Conservation (phyloP, 2,888 invertebrate genomes). For the Drosophila sordidula region DNA sequence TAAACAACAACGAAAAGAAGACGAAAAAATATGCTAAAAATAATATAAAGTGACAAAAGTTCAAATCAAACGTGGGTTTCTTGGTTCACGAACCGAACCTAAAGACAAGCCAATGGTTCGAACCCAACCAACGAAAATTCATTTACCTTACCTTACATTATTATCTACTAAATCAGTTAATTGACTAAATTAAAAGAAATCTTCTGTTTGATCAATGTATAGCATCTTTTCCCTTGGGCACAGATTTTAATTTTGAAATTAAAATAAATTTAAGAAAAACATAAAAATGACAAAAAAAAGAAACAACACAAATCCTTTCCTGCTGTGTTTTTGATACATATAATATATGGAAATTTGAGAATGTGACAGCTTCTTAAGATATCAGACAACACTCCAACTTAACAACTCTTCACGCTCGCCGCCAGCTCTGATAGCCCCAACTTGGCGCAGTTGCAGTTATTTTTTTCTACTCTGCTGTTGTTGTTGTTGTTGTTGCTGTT, state of each 20-base stretch:
- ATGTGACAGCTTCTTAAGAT: conserved; percentile 39
- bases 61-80: no score
- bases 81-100: no score
- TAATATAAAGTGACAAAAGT: no score
- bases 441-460: conserved; percentile 20
- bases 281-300: neutral
- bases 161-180: neutral
- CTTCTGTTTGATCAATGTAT: no score
- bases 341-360: conserved; percentile 39
- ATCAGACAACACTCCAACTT: conserved; percentile 3
- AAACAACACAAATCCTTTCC: conserved; percentile 21
- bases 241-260: conserved; percentile 9
- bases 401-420: conserved; percentile 9
- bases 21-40: no score
- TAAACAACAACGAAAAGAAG: no score
- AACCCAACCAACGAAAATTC: no score
- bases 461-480: conserved; percentile 7
- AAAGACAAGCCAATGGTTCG: no score
- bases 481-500: conserved; percentile 12
- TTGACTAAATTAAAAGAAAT: no score
- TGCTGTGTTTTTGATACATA: conserved; percentile 28
- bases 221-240: neutral
- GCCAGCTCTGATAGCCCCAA: conserved; percentile 23
- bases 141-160: neutral
- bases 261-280: neutral